These are phyloP conservation scores for Tholera decimalis DNA, from an alignment of 2,888 invertebrate genomes.

Conservation along the genomic window DNA sequence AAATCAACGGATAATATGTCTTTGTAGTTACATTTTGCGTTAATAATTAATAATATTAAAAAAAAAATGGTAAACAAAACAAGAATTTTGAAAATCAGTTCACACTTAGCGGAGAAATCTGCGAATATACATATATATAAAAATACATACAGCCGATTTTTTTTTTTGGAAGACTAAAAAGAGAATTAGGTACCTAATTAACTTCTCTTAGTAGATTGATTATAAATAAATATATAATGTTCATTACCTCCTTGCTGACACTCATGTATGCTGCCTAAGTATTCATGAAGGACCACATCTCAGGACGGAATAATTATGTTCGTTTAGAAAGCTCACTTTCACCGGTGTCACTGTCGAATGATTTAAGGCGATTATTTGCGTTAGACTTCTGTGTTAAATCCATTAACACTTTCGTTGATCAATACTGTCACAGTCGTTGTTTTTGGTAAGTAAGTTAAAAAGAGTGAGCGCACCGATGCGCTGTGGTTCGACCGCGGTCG, in stretches of 20 bases:
- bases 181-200: not conserved
- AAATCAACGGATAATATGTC: not conserved
- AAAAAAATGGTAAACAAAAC: not conserved
- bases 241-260: constrained; percentile 82
- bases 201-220: not conserved
- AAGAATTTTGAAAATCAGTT: too few relatives aligned
- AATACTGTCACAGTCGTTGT: constrained; percentile 45
- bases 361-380: constrained; percentile 41
- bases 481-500: constrained; percentile 55
- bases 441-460: constrained; percentile 41
- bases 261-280: constrained; percentile 85
- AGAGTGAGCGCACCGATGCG: constrained; percentile 42
- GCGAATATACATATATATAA: too few relatives aligned
- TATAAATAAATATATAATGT: not conserved
- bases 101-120: too few relatives aligned
- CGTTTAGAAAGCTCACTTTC: constrained; percentile 84
- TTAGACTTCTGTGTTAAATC: constrained; percentile 60
- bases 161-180: too few relatives aligned
- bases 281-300: constrained; percentile 86
- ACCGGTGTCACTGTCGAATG: constrained; percentile 76
- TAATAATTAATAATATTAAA: not conserved
- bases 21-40: constrained; percentile 1
- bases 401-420: constrained; percentile 59
- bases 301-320: constrained; percentile 72
- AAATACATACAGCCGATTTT: too few relatives aligned